Evolutionary conservation across 2,888 invertebrate genomes (phyloP).

Genomic region (Pachydiplax longipennis): DNA sequence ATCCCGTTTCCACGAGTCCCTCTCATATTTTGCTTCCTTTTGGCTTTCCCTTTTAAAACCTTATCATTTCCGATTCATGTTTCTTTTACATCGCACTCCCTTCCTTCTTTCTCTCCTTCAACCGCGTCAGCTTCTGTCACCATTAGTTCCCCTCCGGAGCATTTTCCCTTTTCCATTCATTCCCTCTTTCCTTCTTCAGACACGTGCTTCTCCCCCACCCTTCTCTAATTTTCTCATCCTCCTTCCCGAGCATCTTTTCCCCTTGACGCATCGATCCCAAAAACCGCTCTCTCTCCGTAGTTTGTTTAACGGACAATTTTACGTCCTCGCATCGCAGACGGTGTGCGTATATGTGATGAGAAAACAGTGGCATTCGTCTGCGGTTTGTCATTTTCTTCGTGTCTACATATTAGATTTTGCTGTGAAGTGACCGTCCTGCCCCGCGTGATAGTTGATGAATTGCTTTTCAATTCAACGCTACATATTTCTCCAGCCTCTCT

Average conservation of each 20-base stretch:
- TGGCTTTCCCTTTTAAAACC: background rate
- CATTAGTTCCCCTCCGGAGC: background rate
- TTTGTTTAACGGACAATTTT: no score
- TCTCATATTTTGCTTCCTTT: background rate
- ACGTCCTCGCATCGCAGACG: no score
- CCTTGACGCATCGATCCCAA: background rate
- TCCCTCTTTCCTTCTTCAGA: background rate
- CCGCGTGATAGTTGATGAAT: no score
- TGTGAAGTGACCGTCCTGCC: no score
- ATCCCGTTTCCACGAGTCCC: background rate
- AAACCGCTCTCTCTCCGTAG: no score
- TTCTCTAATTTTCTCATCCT: background rate
- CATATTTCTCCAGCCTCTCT: no score
- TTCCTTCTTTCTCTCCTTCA: background rate
- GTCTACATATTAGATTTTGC: no score
- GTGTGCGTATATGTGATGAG: no score
- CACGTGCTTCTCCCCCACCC: background rate
- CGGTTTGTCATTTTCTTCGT: no score
- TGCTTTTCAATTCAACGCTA: no score
- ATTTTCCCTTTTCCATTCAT: background rate
- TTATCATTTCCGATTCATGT: background rate
- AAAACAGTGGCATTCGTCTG: no score
- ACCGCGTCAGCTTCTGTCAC: background rate
- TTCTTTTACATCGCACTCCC: background rate
- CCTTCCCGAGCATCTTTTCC: background rate